phyloP scores from a whole-genome alignment of 2,888 invertebrate species.

The Mesoligia furuncula region DNA sequence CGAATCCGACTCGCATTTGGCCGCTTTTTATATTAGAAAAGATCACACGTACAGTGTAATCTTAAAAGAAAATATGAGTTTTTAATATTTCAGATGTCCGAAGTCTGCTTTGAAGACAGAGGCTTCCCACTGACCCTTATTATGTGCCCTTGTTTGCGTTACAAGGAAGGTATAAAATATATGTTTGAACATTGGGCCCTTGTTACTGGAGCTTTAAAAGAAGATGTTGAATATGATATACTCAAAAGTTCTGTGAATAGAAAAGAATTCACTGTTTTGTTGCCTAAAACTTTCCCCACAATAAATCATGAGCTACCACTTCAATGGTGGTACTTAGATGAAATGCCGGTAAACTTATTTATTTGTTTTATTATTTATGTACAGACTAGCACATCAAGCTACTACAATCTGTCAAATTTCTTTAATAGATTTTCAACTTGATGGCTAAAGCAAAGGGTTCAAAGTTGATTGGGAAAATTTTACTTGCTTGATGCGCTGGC shows the following conservation, averaged over 20 bases:
- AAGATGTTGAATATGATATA: conserved; percentile 75
- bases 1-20: not conserved
- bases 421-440: too few relatives aligned
- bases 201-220: conserved; percentile 75
- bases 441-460: too few relatives aligned
- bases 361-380: not conserved
- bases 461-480: too few relatives aligned
- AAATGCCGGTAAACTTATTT: conserved; percentile 76
- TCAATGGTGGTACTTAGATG: conserved; percentile 83
- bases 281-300: conserved; percentile 81
- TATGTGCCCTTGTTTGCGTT: conserved; percentile 78
- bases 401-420: too few relatives aligned
- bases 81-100: conserved; percentile 74
- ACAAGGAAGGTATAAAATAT: conserved; percentile 77
- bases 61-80: not conserved
- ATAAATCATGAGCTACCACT: conserved; percentile 79
- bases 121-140: conserved; percentile 85
- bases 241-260: conserved; percentile 75
- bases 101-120: conserved; percentile 74
- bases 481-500: too few relatives aligned
- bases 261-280: conserved; percentile 81
- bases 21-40: not conserved
- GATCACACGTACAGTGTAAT: not conserved
- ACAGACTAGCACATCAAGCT: not conserved
- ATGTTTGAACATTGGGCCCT: conserved; percentile 75